Conservation (phyloP, 2,888 invertebrate genomes). For the Hirtodrosophila trivittata region DNA sequence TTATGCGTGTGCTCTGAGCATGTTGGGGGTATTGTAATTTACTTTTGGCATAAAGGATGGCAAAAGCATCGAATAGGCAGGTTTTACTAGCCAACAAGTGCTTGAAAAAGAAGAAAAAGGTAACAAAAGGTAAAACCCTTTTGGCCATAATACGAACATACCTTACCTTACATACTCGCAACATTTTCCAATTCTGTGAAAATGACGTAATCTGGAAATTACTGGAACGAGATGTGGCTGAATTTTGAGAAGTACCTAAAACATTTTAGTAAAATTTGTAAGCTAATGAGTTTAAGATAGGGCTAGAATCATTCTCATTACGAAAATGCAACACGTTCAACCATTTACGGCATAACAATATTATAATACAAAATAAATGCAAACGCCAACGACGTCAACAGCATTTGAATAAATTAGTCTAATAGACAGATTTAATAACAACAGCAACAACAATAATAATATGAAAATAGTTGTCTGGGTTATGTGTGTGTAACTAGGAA, state of each 20-base stretch:
- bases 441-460: slow-evolving; percentile 27
- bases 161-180: no score
- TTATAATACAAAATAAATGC: slow-evolving; percentile 60
- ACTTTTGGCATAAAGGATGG: slow-evolving; percentile 53
- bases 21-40: slow-evolving; percentile 63
- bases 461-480: slow-evolving; percentile 33
- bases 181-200: no score
- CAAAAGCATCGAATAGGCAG: slow-evolving; percentile 3
- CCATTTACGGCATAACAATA: slow-evolving; percentile 63
- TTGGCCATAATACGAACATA: no score
- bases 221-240: no score
- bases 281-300: neutral
- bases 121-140: neutral
- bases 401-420: slow-evolving; percentile 78
- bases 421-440: slow-evolving; percentile 69
- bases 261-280: slow-evolving; percentile 13
- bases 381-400: slow-evolving; percentile 52
- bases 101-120: slow-evolving; percentile 5
- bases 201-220: no score
- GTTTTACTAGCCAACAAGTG: slow-evolving; percentile 42
- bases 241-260: neutral
- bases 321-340: slow-evolving; percentile 60
- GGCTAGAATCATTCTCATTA: slow-evolving; percentile 1
- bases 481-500: slow-evolving; percentile 68
- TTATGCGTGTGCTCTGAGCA: slow-evolving; percentile 55